A percentile compares a stretch with the other conserved stretches of the same genome.
phyloP scores from a whole-genome alignment of 2,888 invertebrate genomes.

The Gnatocerus cornutus region DNA sequence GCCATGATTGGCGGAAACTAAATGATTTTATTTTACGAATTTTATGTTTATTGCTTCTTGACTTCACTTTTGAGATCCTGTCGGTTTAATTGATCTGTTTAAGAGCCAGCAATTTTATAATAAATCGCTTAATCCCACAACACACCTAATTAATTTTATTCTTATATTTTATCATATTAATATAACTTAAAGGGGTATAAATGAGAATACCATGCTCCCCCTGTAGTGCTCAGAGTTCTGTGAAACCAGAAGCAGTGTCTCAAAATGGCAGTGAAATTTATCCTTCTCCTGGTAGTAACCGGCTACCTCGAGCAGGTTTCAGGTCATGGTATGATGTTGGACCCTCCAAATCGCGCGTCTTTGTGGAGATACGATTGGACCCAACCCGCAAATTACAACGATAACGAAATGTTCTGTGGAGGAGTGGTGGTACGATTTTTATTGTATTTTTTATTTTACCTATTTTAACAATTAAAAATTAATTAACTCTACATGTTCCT shows the following conservation, averaged over 20 bases:
- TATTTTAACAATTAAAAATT: not conserved
- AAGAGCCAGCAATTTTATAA: constrained; percentile 2
- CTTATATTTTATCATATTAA: constrained; percentile 28
- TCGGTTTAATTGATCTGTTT: constrained; percentile 22
- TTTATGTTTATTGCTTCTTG: too few species aligned
- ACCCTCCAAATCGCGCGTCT: constrained; percentile 73
- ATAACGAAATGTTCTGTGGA: constrained; percentile 73
- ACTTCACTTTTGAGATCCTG: not conserved
- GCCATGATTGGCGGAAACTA: too few species aligned
- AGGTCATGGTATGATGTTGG: constrained; percentile 73
- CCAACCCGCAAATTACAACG: constrained; percentile 72
- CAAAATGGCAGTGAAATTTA: constrained; percentile 41
- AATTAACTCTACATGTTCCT: too few species aligned
- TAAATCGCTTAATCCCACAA: constrained; percentile 1
- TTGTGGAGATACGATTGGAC: constrained; percentile 72
- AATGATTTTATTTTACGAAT: too few species aligned
- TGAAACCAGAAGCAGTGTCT: constrained; percentile 19
- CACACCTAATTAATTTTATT: constrained; percentile 12
- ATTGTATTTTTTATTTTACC: constrained; percentile 3
- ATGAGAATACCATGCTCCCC: not conserved
- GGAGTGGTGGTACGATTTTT: constrained; percentile 67
- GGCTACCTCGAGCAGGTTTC: constrained; percentile 53
- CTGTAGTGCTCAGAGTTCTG: constrained; percentile 33
- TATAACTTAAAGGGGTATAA: constrained; percentile 30
- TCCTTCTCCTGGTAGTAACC: constrained; percentile 19